Base-by-base conservation (phyloP, 2,113 vertebrate species). In the Pangasianodon hypophthalmus region DNA sequence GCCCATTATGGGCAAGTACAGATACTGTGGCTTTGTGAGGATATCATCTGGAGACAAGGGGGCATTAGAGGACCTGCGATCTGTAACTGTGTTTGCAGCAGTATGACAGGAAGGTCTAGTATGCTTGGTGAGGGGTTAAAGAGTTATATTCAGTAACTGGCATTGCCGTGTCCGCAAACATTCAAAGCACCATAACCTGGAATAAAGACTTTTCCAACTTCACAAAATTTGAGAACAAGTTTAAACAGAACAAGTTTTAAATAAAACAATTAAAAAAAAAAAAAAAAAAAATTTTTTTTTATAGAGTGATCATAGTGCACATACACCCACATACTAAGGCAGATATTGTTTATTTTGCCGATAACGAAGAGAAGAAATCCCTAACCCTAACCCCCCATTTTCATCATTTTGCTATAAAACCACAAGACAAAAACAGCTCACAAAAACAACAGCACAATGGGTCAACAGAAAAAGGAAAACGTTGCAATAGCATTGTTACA, bases 11-110 rank as follows among this genome's bases (percentile, higher is more conserved):
- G 26, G 26, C 16, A 67, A 85, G 44, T 83, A 81, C 64, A 87
- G 26, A 88, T 85, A 67, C 62, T 32, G 21, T 58, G 84, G 83
- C 87, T 81, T 86, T 86, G 90, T 86, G 83, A 86, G 84, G 62
- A 86, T 73, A 88, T 88, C 90, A 75, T 86, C 83, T 58, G 24
- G 48, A 81, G 75, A 32, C 46, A 21, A 14, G 32, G 6, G 62
- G 46, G 54, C 71, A 41, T 62, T 58, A 50, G 10, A 79, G 75
- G 24, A 52, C 79, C 48, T 54, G 14, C 29, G 6, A n/a, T 32
- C 46, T 54, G 77, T 29, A 80, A 48, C 77, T 2, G 13, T 18
- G 29, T 32, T 79, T 48, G 18, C 48, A 52, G 26, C 46, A 81
- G 77, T n/a, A 81, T n/a, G 48, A 52, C 77, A 81, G 26, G 29